These are phyloP conservation scores for Eremophila alpestris DNA, from an alignment of 2,797 vertebrate genomes.

Conservation along the genomic window DNA sequence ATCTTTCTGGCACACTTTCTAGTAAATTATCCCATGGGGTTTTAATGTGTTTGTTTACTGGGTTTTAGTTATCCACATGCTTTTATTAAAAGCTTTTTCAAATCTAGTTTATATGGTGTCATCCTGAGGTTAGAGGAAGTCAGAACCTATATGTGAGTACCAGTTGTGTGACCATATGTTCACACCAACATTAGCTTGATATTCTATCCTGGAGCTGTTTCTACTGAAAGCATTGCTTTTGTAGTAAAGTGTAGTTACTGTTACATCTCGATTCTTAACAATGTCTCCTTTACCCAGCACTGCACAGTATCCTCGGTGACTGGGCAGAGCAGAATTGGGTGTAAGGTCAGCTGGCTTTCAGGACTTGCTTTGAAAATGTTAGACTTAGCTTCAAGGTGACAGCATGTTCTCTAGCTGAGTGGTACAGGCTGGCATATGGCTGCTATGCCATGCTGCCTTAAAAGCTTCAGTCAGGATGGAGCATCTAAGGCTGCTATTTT, in stretches of 20 bases:
- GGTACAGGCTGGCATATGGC: not conserved
- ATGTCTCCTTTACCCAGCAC: not conserved
- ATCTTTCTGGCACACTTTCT: not conserved
- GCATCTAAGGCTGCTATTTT: not conserved
- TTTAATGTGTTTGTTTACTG: not conserved
- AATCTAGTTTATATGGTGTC: not conserved
- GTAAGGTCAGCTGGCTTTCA: not conserved
- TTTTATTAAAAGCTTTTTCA: not conserved
- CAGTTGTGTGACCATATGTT: not conserved
- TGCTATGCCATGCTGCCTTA: not conserved
- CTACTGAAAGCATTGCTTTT: not conserved
- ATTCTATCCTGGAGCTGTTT: not conserved
- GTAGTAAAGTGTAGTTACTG: not conserved
- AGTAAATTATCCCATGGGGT: not conserved
- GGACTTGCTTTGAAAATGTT: not conserved
- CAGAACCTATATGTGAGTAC: not conserved
- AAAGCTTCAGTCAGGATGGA: not conserved
- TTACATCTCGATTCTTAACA: not conserved
- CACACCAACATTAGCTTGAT: not conserved
- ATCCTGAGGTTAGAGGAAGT: not conserved
- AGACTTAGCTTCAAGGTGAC: not conserved
- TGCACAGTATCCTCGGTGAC: not conserved
- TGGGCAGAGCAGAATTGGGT: not conserved
- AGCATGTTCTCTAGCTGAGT: not conserved
- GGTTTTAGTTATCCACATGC: not conserved